phyloP scores from a whole-genome alignment of 2,113 vertebrate species.

The Tursiops truncatus region DNA sequence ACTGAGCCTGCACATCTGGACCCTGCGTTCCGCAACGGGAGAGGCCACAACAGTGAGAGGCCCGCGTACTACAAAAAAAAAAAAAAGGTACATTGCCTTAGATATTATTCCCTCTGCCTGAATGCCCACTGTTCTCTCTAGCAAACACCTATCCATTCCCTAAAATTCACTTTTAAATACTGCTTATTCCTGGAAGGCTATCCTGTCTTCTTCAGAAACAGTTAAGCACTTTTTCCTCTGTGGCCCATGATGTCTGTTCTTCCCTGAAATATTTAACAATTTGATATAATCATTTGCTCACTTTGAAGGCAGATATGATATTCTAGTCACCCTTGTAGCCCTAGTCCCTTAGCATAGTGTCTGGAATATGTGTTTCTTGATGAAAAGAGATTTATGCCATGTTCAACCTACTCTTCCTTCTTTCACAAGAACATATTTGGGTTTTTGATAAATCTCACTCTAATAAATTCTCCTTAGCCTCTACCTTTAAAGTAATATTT shows the following conservation, averaged over 20 bases:
- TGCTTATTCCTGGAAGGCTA: background rate
- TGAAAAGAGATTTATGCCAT: background rate
- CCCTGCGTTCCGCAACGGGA: too few relatives aligned
- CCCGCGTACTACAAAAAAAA: too few relatives aligned
- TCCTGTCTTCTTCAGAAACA: background rate
- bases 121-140: background rate
- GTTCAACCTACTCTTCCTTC: background rate
- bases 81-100: background rate
- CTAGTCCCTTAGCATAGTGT: background rate
- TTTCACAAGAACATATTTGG: background rate
- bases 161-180: slow-evolving; percentile 5
- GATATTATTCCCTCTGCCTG: background rate
- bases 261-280: slow-evolving; percentile 14
- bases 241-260: background rate
- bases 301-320: background rate
- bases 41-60: too few relatives aligned
- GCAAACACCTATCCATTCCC: background rate
- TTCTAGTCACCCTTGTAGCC: background rate
- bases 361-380: slow-evolving; percentile 21
- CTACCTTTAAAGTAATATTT: background rate
- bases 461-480: background rate
- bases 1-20: too few relatives aligned
- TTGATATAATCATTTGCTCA: background rate
- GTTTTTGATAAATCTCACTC: background rate
- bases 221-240: background rate